Evolutionary conservation across 2,113 vertebrate genomes (phyloP).

Genomic region (Gasterosteus aculeatus): DNA sequence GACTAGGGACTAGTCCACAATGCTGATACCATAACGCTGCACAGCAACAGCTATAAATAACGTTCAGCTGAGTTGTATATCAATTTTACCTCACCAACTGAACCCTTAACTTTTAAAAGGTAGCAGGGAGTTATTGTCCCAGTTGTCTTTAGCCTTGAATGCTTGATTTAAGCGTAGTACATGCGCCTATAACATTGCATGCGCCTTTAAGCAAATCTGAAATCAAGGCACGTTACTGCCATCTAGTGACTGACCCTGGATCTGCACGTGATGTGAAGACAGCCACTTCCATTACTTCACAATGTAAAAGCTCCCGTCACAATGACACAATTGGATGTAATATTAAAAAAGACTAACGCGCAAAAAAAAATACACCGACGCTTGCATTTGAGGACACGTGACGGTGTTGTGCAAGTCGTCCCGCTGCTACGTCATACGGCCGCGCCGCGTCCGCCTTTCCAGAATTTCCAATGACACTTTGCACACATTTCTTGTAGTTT

Average conservation of each 20-base stretch:
- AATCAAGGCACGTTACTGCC: background rate
- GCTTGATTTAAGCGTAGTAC: background rate
- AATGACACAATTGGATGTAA: background rate
- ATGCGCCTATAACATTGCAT: background rate
- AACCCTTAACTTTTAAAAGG: background rate
- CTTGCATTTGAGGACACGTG: too few species aligned
- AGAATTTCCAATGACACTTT: constrained; percentile 65
- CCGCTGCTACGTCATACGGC: constrained; percentile 27
- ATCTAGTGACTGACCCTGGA: background rate
- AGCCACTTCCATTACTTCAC: background rate
- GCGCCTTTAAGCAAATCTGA: background rate
- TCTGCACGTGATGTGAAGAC: background rate
- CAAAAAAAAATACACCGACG: background rate
- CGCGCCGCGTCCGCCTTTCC: constrained; percentile 19
- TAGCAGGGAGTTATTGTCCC: background rate
- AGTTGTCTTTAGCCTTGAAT: background rate
- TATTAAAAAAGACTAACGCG: background rate
- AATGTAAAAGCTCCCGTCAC: background rate
- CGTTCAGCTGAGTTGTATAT: background rate
- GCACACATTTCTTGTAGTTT: background rate
- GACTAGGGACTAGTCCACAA: background rate
- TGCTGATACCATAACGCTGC: constrained; percentile 3
- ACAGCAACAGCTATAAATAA: background rate
- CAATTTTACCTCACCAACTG: background rate
- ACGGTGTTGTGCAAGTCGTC: background rate